Base-by-base conservation (phyloP, 2,797 vertebrate genomes). In the Tokudaia tokunoshimensis region DNA sequence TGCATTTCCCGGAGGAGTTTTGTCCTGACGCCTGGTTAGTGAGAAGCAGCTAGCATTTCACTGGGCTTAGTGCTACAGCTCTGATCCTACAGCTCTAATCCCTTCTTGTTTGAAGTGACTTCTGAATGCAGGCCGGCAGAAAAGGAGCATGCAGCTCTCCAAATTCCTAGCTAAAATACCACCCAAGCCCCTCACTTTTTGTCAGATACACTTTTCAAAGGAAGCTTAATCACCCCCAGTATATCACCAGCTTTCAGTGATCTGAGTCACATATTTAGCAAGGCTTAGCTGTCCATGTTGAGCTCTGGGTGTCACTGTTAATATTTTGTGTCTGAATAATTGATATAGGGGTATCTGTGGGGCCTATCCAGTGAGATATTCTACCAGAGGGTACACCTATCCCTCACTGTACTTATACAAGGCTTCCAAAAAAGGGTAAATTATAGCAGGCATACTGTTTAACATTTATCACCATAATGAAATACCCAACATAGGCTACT, bases 121-220 rank as follows among this genome's bases (percentile, higher is more conserved):
- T 93, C 63, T 81, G 29, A 63, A 8, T 72, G 63, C 11, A 5
- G 34, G 2, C 10, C 2, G 34, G 2, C 31, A 96, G 95, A 89
- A 95, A 94, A 76, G 86, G 12, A 11, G 24, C 57, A 89, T 2
- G 13, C 24, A 29, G 24, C n/a, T 80, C 70, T 91, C 97, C 89
- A 74, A 90, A 94, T 94, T 47, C 94, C 72, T 63, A 94, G 52
- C 52, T 3, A 0, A 57, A 81, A 85, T 83, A 79, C 52, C 63
- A 55, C 82, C 57, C 17, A 84, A 44, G 79, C 15, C 31, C 44
- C 67, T 79, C 65, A 55, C 20, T 1, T 82, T 89, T 65, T 82
- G 91, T 84, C 81, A 96, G 85, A 0, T 37, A 26, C 41, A 26
- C 89, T 96, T 93, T 89, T 95, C 95, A 96, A 96, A 78, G 65